phyloP scores from a whole-genome alignment of 1,140 invertebrate species.

The Caenorhabditis inopinata region DNA sequence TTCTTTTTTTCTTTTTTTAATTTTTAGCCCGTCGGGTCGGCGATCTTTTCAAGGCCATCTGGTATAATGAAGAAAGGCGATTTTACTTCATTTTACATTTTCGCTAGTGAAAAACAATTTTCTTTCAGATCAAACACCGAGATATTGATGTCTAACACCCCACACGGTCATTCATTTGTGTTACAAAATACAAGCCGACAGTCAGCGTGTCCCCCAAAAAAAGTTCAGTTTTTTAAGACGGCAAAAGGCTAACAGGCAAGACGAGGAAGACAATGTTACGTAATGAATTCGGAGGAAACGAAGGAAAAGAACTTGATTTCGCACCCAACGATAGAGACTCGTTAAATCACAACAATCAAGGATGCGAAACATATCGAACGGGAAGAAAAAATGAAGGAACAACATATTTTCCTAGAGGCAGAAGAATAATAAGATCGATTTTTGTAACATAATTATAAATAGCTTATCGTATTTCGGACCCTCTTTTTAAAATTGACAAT shows the following conservation, averaged over 20 bases:
- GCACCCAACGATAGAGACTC: too few relatives aligned
- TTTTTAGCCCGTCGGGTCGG: too few relatives aligned
- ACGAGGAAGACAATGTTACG: not conserved
- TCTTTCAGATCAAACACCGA: not conserved
- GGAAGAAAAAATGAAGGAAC: too few relatives aligned
- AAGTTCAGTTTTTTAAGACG: not conserved
- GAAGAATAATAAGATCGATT: not conserved
- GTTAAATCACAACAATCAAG: not conserved
- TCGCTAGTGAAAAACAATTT: too few relatives aligned
- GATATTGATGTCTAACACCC: not conserved
- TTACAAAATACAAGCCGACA: not conserved
- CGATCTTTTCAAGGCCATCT: not conserved
- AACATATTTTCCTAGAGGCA: too few relatives aligned
- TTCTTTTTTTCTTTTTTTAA: too few relatives aligned
- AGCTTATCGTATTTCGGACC: too few relatives aligned
- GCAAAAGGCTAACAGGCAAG: not conserved
- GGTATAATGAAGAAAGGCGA: too few relatives aligned
- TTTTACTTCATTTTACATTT: too few relatives aligned
- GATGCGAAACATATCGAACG: too few relatives aligned
- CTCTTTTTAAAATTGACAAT: too few relatives aligned
- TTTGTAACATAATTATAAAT: too few relatives aligned
- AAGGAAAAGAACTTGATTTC: conserved; percentile 1
- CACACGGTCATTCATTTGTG: not conserved
- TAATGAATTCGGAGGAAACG: not conserved
- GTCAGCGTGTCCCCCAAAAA: not conserved